These are phyloP conservation scores for Diglossa cyanea DNA, from an alignment of 2,797 vertebrate genomes.

Conservation along the genomic window DNA sequence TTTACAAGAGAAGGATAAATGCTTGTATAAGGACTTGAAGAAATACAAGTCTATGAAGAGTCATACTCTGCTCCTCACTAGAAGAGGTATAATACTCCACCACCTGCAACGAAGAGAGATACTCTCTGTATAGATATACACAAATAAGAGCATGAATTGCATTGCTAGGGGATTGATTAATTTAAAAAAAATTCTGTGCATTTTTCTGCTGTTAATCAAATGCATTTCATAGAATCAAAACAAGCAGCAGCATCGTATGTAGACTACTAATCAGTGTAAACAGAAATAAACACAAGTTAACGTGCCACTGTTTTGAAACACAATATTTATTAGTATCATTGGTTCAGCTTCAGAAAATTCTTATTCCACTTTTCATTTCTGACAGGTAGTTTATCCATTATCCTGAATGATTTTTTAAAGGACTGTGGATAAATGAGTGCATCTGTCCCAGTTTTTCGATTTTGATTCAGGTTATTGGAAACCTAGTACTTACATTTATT, in stretches of 20 bases:
- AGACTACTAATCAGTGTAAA: not conserved
- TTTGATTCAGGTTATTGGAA: not conserved
- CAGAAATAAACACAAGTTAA: not conserved
- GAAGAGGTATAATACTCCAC: not conserved
- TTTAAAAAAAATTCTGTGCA: rapidly evolving
- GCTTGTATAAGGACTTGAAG: not conserved
- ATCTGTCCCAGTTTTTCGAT: not conserved
- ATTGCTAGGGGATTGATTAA: not conserved
- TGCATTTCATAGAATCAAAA: not conserved
- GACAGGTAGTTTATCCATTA: not conserved
- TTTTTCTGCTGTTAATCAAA: not conserved
- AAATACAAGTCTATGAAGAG: not conserved
- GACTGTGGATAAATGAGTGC: not conserved
- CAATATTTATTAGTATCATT: not conserved
- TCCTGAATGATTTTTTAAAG: not conserved
- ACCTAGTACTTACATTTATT: not conserved
- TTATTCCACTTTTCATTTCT: not conserved
- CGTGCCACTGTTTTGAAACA: not conserved
- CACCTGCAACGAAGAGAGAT: not conserved
- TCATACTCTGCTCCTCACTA: not conserved
- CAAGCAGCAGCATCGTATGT: not conserved
- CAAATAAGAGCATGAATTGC: rapidly evolving
- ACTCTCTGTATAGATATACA: not conserved
- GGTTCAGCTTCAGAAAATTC: not conserved
- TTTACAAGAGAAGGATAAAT: not conserved